Conservation (phyloP, 2,113 vertebrate species). For the Haemorhous mexicanus region DNA sequence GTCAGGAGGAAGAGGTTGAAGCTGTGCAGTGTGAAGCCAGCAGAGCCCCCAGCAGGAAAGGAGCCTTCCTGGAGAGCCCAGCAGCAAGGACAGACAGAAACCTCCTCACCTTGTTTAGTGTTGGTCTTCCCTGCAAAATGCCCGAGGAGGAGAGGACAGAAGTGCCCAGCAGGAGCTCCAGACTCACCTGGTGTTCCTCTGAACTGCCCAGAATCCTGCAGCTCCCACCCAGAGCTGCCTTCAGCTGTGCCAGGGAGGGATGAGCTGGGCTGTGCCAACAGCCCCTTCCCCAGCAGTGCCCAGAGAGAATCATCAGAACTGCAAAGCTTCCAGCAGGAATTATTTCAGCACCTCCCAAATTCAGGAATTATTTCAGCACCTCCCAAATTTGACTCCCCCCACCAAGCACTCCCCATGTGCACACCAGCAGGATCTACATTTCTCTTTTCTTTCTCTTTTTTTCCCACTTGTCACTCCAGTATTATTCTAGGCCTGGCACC, state of each 20-base stretch:
- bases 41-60: background rate
- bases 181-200: background rate
- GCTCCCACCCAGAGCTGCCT: background rate
- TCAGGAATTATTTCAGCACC: too few relatives aligned
- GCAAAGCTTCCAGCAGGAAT: background rate
- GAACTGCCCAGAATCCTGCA: background rate
- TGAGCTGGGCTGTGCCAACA: background rate
- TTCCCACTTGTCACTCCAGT: background rate
- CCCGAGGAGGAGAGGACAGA: background rate
- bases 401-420: rapidly evolving
- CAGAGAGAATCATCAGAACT: background rate
- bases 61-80: too few relatives aligned
- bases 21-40: background rate
- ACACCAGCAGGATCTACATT: background rate
- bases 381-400: background rate
- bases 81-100: background rate
- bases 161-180: background rate
- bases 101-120: background rate
- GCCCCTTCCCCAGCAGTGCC: background rate
- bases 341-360: too few relatives aligned
- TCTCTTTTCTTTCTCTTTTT: background rate
- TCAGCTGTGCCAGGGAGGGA: background rate
- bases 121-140: background rate
- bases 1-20: background rate
- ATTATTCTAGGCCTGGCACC: background rate